Conservation (phyloP, 2,888 invertebrate genomes). For the Nezara viridula region DNA sequence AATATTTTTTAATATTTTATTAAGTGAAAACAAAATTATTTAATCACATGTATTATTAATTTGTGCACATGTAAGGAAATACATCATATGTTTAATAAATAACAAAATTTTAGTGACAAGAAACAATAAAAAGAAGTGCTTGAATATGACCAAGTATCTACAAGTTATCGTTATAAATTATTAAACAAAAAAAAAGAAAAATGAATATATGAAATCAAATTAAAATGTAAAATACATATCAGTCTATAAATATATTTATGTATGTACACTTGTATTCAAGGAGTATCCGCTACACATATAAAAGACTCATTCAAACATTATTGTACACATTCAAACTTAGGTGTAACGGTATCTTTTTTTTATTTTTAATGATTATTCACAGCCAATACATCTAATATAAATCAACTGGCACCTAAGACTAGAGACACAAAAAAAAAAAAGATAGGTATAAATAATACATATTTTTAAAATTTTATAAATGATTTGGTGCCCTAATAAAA, state of each 20-base stretch:
- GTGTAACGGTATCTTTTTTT: slow-evolving; percentile 42
- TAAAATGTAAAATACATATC: slow-evolving; percentile 37
- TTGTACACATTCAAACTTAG: slow-evolving; percentile 41
- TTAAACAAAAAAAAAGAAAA: background rate
- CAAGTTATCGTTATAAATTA: background rate
- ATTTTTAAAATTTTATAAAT: background rate
- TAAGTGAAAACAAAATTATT: slow-evolving; percentile 34
- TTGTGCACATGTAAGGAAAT: slow-evolving; percentile 44
- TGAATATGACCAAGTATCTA: slow-evolving; percentile 5
- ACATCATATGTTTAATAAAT: slow-evolving; percentile 40
- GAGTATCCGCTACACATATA: slow-evolving; percentile 43
- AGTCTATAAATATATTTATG: slow-evolving; percentile 54
- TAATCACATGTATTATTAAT: slow-evolving; percentile 32
- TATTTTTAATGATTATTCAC: slow-evolving; percentile 51
- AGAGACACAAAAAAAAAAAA: slow-evolving; percentile 51
- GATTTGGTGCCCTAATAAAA: slow-evolving; percentile 50
- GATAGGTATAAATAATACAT: slow-evolving; percentile 17
- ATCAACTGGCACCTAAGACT: slow-evolving; percentile 59
- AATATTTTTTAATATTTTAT: slow-evolving; percentile 26
- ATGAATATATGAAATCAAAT: background rate
- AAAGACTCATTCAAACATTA: slow-evolving; percentile 53
- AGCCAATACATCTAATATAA: slow-evolving; percentile 59
- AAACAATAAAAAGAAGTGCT: slow-evolving; percentile 29
- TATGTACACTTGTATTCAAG: slow-evolving; percentile 50
- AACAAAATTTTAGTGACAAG: background rate